A percentile compares a stretch with the other conserved stretches of the same genome.
phyloP scores from a whole-genome alignment of 2,113 vertebrate genomes.

The Alethe diademata region DNA sequence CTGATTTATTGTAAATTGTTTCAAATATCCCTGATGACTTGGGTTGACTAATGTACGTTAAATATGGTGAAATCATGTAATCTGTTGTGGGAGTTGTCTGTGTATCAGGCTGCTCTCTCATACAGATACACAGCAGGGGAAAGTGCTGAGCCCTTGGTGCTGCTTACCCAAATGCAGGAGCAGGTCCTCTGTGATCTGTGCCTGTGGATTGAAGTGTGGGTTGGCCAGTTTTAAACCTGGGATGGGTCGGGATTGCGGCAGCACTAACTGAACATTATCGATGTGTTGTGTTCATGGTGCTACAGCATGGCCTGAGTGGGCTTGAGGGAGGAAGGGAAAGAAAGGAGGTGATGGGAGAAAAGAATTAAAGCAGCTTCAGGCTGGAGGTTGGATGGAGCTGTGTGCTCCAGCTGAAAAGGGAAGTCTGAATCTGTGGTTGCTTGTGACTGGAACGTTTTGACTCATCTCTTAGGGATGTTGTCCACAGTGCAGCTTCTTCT shows the following conservation, averaged over 20 bases:
- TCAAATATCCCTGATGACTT: background rate
- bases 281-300: fast-evolving
- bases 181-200: background rate
- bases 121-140: background rate
- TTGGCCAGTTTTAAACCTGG: background rate
- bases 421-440: background rate
- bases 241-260: background rate
- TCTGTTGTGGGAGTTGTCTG: background rate
- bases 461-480: background rate
- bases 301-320: background rate
- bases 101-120: background rate
- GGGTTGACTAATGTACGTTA: conserved; percentile 27
- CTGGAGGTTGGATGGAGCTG: fast-evolving
- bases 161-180: background rate
- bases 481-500: background rate
- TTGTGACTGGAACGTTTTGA: background rate
- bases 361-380: background rate
- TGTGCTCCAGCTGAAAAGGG: background rate
- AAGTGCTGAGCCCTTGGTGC: background rate
- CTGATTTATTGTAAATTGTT: conserved; percentile 15
- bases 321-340: background rate
- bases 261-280: background rate
- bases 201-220: background rate
- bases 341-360: background rate
- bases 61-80: conserved; percentile 20